Evolutionary conservation across 2,113 vertebrate genomes (phyloP), one percentile per base, ranked within the genome.

Genomic region (Boleophthalmus pectinirostris): DNA sequence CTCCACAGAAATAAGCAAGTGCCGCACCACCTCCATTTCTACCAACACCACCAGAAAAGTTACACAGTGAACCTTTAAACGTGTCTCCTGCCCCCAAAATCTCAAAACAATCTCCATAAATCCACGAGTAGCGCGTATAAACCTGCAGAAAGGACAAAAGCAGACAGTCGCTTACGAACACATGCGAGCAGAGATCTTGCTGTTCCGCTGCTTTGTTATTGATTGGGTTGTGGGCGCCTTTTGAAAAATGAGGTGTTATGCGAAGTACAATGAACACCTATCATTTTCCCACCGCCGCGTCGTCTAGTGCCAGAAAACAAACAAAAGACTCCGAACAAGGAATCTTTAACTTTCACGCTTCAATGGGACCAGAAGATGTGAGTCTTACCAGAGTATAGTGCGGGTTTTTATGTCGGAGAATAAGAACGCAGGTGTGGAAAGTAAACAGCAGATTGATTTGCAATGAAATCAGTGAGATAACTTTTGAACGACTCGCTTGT

Each of bases 211-310:
- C 35, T 73, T 67, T 78, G 43, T 23, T 82, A 89, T 89, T 69
- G 85, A 91, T 86, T 87, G 78, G 75, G 77, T 79, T 64, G 10
- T 35, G 58, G 58, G 24, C 69, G 78, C 66, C 69, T 72, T 61
- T 70, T 81, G 70, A 83, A 77, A 85, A 67, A 79, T 63, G 67
- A 76, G 45, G 69, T 66, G 73, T 74, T 77, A 45, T 79, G 73
- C 77, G 77, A 75, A 79, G 49, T 75, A 60, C 67, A 78, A 58
- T 61, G 69, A 81, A 70, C 75, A 80, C 54, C 45, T 46, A 69
- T 86, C 77, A 75, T 82, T 77, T 83, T 80, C 33, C 53, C 49
- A 61, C 58, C 6, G 29, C 35, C 35, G 65, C 65, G 25, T 58
- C 25, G 35, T 74, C 63, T 35, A 11, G 18, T 47, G 51, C 3